phyloP scores from a whole-genome alignment of 2,888 invertebrate genomes.

The Philopedon plagiatum region DNA sequence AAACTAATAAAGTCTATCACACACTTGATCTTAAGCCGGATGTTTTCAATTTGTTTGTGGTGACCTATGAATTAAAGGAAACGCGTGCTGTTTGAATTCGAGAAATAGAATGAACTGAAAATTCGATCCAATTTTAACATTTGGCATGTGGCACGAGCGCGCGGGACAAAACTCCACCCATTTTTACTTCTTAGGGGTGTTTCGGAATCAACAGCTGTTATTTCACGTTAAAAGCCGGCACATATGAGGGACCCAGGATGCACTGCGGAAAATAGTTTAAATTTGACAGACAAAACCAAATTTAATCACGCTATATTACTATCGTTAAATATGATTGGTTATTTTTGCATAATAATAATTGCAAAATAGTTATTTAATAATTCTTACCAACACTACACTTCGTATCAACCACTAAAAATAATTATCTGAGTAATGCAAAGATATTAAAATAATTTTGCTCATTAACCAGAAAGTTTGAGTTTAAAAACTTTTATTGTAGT shows the following conservation, averaged over 20 bases:
- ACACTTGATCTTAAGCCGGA: conserved; percentile 45
- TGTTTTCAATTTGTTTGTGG: conserved; percentile 57
- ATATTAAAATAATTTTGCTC: no score
- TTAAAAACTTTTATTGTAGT: no score
- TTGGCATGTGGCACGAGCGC: conserved; percentile 68
- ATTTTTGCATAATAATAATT: no score
- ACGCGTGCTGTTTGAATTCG: conserved; percentile 63
- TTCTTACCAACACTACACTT: no score
- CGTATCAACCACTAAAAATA: no score
- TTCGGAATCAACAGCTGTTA: conserved; percentile 67
- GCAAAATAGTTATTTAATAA: no score
- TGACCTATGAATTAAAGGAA: conserved; percentile 18
- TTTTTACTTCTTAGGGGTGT: conserved; percentile 64
- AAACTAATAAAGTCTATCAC: conserved; percentile 23
- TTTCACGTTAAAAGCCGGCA: conserved; percentile 54
- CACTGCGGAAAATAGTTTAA: conserved; percentile 9
- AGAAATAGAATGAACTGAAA: conserved; percentile 63
- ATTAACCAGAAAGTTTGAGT: no score
- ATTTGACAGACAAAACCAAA: not conserved
- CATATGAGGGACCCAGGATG: conserved; percentile 58
- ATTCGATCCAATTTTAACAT: conserved; percentile 62
- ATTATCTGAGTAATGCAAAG: no score
- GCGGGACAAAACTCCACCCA: conserved; percentile 67
- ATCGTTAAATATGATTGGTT: no score
- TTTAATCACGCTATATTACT: not conserved